phyloP scores from a whole-genome alignment of 2,113 vertebrate species.

The Agapornis roseicollis region DNA sequence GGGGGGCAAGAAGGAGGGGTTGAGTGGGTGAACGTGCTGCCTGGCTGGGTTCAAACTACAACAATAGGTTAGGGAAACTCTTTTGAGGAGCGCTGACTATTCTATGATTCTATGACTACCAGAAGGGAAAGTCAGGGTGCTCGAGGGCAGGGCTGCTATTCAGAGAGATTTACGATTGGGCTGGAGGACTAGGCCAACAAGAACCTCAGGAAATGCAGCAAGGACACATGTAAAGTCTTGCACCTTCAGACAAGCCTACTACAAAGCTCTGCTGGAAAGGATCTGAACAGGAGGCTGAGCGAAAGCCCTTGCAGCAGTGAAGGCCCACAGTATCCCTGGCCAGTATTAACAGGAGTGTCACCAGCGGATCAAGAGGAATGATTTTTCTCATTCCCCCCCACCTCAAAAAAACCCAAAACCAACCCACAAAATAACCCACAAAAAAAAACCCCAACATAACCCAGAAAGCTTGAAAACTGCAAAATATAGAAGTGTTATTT shows the following conservation, averaged over 20 bases:
- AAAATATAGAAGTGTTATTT: constrained; percentile 20
- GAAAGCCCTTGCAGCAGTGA: background rate
- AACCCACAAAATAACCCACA: no score
- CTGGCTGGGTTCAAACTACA: no score
- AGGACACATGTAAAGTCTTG: background rate
- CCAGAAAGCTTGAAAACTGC: background rate
- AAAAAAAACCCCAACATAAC: background rate
- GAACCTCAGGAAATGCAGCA: background rate
- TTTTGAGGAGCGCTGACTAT: fast-evolving
- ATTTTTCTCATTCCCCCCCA: background rate
- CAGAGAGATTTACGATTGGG: background rate
- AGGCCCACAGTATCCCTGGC: background rate
- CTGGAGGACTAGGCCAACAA: background rate
- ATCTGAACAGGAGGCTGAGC: fast-evolving
- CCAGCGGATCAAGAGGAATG: fast-evolving
- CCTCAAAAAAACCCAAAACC: background rate
- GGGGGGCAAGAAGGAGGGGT: no score
- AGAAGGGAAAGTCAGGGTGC: background rate
- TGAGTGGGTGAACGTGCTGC: no score
- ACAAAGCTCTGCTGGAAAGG: background rate
- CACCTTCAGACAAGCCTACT: background rate
- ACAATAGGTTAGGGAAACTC: background rate
- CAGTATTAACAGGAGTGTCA: fast-evolving
- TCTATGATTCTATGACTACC: no score
- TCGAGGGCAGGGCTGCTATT: background rate